These are phyloP conservation scores for Parnassius orleans DNA, from an alignment of 2,888 invertebrate genomes.

Conservation along the genomic window DNA sequence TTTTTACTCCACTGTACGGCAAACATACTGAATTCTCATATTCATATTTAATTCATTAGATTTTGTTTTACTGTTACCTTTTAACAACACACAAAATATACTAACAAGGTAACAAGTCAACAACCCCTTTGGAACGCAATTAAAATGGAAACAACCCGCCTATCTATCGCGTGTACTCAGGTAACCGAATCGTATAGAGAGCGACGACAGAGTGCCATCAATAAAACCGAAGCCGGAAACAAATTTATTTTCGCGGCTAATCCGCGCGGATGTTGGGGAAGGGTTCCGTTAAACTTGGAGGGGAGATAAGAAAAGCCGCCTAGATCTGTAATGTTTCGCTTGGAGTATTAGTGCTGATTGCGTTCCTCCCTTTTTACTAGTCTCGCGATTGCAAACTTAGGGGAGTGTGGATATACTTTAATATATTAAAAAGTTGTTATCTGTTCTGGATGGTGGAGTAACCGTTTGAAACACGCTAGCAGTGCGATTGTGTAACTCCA, in stretches of 20 bases:
- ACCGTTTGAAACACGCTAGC: too few relatives aligned
- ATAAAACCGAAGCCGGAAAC: conserved; percentile 16
- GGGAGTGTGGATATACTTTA: neutral
- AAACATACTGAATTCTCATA: neutral
- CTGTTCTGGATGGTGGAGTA: too few relatives aligned
- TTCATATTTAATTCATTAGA: neutral
- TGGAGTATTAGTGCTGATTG: conserved; percentile 21
- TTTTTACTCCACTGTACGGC: neutral
- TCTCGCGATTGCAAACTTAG: neutral
- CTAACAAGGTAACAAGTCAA: too few relatives aligned
- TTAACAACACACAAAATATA: too few relatives aligned
- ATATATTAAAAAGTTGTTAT: too few relatives aligned
- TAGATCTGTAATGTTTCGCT: conserved; percentile 23
- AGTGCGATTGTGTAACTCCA: too few relatives aligned
- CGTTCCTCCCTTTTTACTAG: conserved; percentile 11
- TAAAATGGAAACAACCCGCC: neutral
- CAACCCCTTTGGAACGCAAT: conserved; percentile 1
- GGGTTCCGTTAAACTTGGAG: conserved; percentile 33
- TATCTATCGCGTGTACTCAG: conserved; percentile 22
- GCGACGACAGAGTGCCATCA: conserved; percentile 15
- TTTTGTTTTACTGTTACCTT: neutral
- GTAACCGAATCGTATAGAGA: conserved; percentile 27
- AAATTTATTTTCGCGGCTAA: conserved; percentile 21
- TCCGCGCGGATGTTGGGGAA: conserved; percentile 18
- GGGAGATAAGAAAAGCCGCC: conserved; percentile 34